These are phyloP conservation scores for Periophthalmus modestus DNA, from an alignment of 2,113 vertebrate genomes.

Conservation along the genomic window DNA sequence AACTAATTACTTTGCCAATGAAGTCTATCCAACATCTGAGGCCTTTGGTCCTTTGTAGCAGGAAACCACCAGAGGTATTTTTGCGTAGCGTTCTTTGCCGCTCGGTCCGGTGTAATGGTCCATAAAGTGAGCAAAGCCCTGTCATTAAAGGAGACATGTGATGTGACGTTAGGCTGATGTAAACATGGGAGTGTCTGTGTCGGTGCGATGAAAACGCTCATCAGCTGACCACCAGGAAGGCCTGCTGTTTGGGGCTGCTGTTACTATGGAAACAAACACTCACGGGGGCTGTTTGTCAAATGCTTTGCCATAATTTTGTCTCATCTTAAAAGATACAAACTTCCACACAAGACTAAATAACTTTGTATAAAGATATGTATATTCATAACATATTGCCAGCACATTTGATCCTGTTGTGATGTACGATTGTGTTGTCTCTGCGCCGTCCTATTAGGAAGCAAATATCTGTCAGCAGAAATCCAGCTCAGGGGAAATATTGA, in stretches of 20 bases:
- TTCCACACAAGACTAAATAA: background rate
- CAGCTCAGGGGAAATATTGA: conserved; percentile 44
- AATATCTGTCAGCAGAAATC: conserved; percentile 49
- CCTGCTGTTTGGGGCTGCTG: conserved; percentile 42
- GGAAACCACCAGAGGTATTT: conserved; percentile 44
- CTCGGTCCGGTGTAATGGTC: conserved; percentile 15
- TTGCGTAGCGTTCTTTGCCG: conserved; percentile 17
- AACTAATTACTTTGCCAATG: background rate
- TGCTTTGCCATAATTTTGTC: background rate
- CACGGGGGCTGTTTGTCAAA: background rate
- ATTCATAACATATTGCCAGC: background rate
- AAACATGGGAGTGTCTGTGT: conserved; percentile 51
- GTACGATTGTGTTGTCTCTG: conserved; percentile 22
- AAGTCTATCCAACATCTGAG: conserved; percentile 17
- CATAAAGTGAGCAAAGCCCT: conserved; percentile 27
- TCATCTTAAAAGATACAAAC: background rate
- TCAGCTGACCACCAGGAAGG: conserved; percentile 36
- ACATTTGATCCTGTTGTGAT: background rate
- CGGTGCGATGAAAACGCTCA: conserved; percentile 43
- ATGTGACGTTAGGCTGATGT: conserved; percentile 46
- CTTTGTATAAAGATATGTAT: too few relatives aligned
- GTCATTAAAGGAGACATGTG: conserved; percentile 52
- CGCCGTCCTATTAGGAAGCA: conserved; percentile 20
- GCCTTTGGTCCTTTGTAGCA: conserved; percentile 15
- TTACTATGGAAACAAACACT: conserved; percentile 55